Conservation (phyloP, 2,888 invertebrate genomes). For the Agriotes lineatus region DNA sequence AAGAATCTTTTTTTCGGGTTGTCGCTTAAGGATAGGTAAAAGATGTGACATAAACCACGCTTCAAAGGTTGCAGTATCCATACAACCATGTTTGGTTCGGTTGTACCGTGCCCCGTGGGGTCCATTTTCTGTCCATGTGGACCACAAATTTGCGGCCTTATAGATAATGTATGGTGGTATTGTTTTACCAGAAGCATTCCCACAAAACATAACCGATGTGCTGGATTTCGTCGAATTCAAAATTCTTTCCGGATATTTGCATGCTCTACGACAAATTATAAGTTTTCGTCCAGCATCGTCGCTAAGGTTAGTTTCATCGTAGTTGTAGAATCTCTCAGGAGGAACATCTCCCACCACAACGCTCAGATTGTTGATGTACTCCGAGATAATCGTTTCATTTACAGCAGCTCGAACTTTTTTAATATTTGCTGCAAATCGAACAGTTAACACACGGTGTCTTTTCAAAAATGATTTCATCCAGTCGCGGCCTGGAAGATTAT, state of each 20-base stretch:
- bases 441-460: constrained; percentile 34
- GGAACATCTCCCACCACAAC: background rate
- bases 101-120: constrained; percentile 56
- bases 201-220: constrained; percentile 30
- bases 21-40: constrained; percentile 49
- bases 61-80: constrained; percentile 44
- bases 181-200: constrained; percentile 22
- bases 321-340: constrained; percentile 4
- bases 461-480: constrained; percentile 36
- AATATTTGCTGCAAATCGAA: constrained; percentile 34
- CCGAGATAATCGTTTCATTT: constrained; percentile 16
- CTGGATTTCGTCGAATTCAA: constrained; percentile 21
- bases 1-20: constrained; percentile 51
- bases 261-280: constrained; percentile 6
- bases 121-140: constrained; percentile 53
- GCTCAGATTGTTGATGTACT: constrained; percentile 10
- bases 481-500: constrained; percentile 43
- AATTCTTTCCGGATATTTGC: constrained; percentile 32
- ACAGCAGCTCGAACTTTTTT: constrained; percentile 37
- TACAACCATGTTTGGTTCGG: constrained; percentile 52
- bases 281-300: constrained; percentile 21
- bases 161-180: constrained; percentile 29
- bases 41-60: constrained; percentile 45
- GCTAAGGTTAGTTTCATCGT: constrained; percentile 17
- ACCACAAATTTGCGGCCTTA: constrained; percentile 15